Evolutionary conservation across 2,797 vertebrate genomes (phyloP).

Genomic region (Siniperca undulata): DNA sequence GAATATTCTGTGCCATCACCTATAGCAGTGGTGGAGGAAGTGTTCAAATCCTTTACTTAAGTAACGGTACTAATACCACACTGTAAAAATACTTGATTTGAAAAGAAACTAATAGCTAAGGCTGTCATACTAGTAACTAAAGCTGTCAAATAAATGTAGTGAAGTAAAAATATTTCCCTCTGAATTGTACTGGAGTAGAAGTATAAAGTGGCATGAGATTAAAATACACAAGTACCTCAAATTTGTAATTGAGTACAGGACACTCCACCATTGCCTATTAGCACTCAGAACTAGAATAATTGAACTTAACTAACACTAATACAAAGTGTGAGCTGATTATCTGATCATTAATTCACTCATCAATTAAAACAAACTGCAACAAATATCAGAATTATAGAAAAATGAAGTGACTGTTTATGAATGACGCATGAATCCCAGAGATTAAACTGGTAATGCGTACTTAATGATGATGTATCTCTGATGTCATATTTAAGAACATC

Average conservation of each 20-base stretch:
- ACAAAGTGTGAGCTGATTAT: background rate
- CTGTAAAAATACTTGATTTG: too few relatives aligned
- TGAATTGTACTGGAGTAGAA: too few relatives aligned
- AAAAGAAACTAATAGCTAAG: too few relatives aligned
- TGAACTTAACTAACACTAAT: too few relatives aligned
- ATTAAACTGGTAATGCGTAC: slow-evolving; percentile 60
- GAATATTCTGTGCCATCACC: background rate
- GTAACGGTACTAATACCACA: too few relatives aligned
- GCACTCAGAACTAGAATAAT: background rate
- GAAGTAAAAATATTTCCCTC: too few relatives aligned
- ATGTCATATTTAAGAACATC: slow-evolving; percentile 72
- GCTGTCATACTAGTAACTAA: too few relatives aligned
- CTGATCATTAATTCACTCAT: slow-evolving; percentile 13
- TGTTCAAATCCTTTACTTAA: background rate
- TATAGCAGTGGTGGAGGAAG: background rate
- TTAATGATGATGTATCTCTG: slow-evolving; percentile 67
- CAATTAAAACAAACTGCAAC: slow-evolving; percentile 17
- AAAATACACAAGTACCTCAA: too few relatives aligned
- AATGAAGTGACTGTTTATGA: slow-evolving; percentile 59
- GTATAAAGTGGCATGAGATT: too few relatives aligned
- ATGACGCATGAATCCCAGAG: slow-evolving; percentile 67
- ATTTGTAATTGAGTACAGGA: background rate
- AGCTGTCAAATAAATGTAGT: too few relatives aligned
- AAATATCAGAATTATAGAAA: slow-evolving; percentile 27
- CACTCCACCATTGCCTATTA: too few relatives aligned